phyloP scores from a whole-genome alignment of 2,797 vertebrate genomes.

The Macropus fuliginosus region DNA sequence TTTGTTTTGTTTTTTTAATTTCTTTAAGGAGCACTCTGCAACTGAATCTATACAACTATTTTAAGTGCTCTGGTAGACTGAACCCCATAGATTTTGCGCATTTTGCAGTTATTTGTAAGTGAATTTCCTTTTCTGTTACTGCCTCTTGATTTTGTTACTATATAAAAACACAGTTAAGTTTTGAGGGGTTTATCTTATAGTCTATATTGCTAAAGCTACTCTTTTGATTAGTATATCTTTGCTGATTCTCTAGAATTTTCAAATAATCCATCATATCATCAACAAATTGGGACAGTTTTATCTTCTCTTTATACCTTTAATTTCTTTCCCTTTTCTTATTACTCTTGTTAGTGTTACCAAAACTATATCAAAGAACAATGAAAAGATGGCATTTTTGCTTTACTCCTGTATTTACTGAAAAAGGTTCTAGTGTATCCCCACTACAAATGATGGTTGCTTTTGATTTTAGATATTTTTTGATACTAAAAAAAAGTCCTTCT shows the following conservation, averaged over 20 bases:
- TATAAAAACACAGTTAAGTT: background rate
- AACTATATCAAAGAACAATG: background rate
- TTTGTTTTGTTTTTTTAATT: too few species aligned
- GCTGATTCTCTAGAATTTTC: background rate
- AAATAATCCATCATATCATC: background rate
- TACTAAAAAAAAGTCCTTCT: background rate
- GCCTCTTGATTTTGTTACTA: background rate
- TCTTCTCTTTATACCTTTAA: background rate
- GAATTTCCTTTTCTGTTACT: background rate
- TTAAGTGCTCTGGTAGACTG: background rate
- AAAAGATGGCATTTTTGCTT: background rate
- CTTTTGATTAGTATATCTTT: background rate
- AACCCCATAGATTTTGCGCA: background rate
- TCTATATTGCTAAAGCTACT: background rate
- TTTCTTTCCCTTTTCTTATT: background rate
- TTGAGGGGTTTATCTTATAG: background rate
- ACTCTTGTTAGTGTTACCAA: background rate
- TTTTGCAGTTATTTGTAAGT: background rate
- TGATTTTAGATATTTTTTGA: background rate
- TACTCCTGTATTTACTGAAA: background rate
- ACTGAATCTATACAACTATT: background rate
- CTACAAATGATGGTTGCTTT: background rate
- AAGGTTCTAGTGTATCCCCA: background rate
- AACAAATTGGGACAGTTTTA: background rate
- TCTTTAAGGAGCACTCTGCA: background rate